These are phyloP conservation scores for Myathropa florea DNA, from an alignment of 2,888 invertebrate species.

Conservation along the genomic window DNA sequence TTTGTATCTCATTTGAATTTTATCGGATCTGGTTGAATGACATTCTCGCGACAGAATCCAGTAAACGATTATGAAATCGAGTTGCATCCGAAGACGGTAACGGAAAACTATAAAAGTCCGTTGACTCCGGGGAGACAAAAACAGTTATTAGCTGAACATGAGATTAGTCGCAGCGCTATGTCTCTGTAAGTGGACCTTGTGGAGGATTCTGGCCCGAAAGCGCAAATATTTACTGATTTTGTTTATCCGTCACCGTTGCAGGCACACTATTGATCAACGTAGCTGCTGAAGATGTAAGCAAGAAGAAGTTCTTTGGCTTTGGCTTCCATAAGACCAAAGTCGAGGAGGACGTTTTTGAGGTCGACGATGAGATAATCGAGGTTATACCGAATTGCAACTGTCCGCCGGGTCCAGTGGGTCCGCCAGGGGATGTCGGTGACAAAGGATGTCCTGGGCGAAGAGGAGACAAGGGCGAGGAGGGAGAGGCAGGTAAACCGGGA, in stretches of 20 bases:
- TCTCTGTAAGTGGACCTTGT: constrained; percentile 20
- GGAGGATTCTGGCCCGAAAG: not conserved
- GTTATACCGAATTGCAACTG: constrained; percentile 30
- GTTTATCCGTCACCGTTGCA: not conserved
- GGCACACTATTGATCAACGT: constrained; percentile 14
- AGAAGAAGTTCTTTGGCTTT: constrained; percentile 25
- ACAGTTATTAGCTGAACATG: constrained; percentile 42
- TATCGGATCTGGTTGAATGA: not conserved
- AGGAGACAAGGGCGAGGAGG: constrained; percentile 21
- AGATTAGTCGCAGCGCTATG: constrained; percentile 29
- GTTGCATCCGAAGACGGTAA: not conserved
- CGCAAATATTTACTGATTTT: not conserved
- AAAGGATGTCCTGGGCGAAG: constrained; percentile 19
- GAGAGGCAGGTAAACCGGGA: not conserved
- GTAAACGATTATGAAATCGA: not conserved
- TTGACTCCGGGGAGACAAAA: not conserved
- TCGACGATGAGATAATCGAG: constrained; percentile 19
- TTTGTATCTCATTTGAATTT: constrained; percentile 13
- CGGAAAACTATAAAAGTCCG: constrained; percentile 22
- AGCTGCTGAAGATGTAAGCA: constrained; percentile 37
- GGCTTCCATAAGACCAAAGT: constrained; percentile 2
- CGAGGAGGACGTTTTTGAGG: not conserved
- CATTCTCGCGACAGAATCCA: not conserved
- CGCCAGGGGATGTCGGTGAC: constrained; percentile 37
- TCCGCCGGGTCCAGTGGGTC: constrained; percentile 21